phyloP scores from a whole-genome alignment of 2,113 vertebrate genomes.

The Neopipo cinnamomea region DNA sequence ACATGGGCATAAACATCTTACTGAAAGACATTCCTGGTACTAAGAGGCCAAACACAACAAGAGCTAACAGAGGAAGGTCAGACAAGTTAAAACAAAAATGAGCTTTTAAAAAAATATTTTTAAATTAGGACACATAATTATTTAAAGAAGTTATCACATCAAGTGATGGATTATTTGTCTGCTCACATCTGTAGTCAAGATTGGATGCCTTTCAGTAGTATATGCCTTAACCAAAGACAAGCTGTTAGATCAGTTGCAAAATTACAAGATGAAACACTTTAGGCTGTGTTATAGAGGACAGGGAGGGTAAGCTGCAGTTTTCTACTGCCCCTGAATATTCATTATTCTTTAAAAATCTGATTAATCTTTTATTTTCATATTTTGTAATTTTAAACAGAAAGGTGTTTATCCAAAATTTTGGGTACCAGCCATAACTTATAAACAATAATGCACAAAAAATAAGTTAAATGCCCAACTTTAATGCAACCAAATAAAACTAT shows the following conservation, averaged over 20 bases:
- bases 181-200: neutral
- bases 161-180: neutral
- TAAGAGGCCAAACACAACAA: neutral
- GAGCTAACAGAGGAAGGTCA: neutral
- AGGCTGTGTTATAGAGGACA: neutral
- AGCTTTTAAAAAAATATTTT: neutral
- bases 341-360: neutral
- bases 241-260: neutral
- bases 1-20: neutral
- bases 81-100: neutral
- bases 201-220: neutral
- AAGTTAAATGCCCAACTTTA: neutral
- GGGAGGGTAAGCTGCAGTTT: neutral
- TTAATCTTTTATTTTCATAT: neutral
- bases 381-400: neutral
- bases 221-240: neutral
- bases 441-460: neutral
- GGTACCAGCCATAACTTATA: neutral
- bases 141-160: neutral
- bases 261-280: neutral
- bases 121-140: neutral
- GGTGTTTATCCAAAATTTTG: neutral
- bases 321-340: neutral
- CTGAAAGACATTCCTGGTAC: neutral
- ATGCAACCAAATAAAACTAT: neutral